Conservation (phyloP, 2,888 invertebrate genomes). For the Oscheius onirici region DNA sequence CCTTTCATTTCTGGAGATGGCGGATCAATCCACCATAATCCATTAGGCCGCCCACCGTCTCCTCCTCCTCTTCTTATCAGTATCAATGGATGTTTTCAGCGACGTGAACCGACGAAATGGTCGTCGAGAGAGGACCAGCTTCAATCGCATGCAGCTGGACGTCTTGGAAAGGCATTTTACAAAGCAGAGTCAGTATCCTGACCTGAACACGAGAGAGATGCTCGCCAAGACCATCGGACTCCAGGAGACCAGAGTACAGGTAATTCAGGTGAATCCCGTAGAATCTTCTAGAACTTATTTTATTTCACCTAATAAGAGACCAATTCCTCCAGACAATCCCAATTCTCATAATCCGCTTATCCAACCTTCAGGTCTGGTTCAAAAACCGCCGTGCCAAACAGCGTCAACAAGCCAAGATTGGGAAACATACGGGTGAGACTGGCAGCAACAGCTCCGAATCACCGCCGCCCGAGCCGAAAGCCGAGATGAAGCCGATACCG, state of each 20-base stretch:
- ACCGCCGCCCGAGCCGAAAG: constrained; percentile 41
- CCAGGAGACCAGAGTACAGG: constrained; percentile 53
- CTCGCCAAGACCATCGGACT: constrained; percentile 45
- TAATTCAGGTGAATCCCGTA: constrained; percentile 36
- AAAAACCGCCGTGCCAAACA: constrained; percentile 64
- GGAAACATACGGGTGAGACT: not conserved
- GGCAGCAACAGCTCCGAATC: constrained; percentile 33
- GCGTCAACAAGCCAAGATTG: constrained; percentile 37
- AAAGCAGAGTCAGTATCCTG: constrained; percentile 48
- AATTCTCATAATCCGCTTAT: no score
- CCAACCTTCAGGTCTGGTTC: constrained; percentile 62
- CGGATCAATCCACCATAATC: constrained; percentile 1
- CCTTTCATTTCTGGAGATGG: not conserved
- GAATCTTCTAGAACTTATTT: no score
- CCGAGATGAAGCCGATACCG: constrained; percentile 35
- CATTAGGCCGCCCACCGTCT: not conserved
- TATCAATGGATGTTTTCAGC: constrained; percentile 11
- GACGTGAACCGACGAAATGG: constrained; percentile 32
- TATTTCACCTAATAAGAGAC: not conserved
- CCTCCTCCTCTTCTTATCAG: not conserved
- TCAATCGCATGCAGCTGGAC: constrained; percentile 50
- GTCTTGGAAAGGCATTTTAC: constrained; percentile 49
- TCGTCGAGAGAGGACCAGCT: constrained; percentile 52
- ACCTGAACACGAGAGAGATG: constrained; percentile 47
- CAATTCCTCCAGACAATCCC: not conserved